A percentile compares a stretch with the other conserved stretches of the same genome.
Conservation (phyloP, 2,888 invertebrate genomes). For the Macaria liturata region DNA sequence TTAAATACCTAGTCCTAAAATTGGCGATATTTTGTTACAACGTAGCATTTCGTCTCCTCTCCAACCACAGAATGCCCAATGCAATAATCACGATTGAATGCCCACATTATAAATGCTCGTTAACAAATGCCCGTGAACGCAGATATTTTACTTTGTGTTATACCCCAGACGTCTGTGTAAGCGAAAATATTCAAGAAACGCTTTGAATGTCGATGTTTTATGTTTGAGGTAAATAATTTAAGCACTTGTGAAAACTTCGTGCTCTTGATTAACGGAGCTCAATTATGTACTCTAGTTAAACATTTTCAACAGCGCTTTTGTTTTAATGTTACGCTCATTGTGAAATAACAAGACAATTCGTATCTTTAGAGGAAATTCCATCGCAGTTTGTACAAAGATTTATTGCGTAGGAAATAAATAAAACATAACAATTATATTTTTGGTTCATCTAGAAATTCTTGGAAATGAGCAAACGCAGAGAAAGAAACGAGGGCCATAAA, state of each 20-base stretch:
- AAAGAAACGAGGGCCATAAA: conserved; percentile 1
- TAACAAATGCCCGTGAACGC: conserved; percentile 12
- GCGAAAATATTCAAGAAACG: conserved; percentile 73
- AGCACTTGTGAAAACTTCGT: conserved; percentile 77
- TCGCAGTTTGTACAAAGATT: conserved; percentile 31
- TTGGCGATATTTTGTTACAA: too few species aligned
- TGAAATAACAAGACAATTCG: conserved; percentile 43
- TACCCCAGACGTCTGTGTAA: conserved; percentile 65
- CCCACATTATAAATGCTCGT: conserved; percentile 17
- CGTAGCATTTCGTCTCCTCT: background rate
- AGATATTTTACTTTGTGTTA: conserved; percentile 55
- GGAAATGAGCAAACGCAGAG: background rate
- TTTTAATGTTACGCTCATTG: conserved; percentile 62
- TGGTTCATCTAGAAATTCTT: background rate
- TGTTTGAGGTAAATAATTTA: conserved; percentile 78
- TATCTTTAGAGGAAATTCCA: conserved; percentile 38
- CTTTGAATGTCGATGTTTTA: conserved; percentile 78
- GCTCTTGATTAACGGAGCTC: conserved; percentile 77
- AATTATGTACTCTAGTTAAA: conserved; percentile 74
- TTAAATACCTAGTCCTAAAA: too few species aligned
- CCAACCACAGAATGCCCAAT: conserved; percentile 6
- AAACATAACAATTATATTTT: background rate
- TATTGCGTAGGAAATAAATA: too few species aligned
- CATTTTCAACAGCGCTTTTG: conserved; percentile 66
- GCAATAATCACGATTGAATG: conserved; percentile 15